Conservation (phyloP, 2,888 invertebrate species). For the Euplagia quadripunctaria region DNA sequence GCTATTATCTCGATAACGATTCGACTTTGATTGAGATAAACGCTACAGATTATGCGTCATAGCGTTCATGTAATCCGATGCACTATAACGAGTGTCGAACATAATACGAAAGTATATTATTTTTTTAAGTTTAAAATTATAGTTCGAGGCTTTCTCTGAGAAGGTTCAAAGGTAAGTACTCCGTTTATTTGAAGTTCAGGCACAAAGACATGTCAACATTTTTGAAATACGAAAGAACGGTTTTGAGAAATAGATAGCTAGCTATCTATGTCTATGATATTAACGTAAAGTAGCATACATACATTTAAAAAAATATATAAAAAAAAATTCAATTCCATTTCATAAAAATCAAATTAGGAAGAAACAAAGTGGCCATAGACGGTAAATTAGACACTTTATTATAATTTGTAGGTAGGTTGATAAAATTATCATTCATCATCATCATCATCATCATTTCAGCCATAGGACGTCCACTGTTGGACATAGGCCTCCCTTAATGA, state of each 20-base stretch:
- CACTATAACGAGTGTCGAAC: constrained; percentile 2
- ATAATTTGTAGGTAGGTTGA: too few relatives aligned
- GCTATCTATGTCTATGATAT: neutral
- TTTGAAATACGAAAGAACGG: neutral
- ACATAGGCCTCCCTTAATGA: too few relatives aligned
- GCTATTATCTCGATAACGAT: constrained; percentile 45
- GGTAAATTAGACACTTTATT: too few relatives aligned
- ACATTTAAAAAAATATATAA: too few relatives aligned
- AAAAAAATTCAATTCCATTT: too few relatives aligned
- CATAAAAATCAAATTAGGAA: too few relatives aligned
- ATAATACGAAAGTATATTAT: neutral
- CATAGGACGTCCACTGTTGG: too few relatives aligned
- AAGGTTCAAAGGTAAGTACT: neutral
- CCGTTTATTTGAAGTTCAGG: neutral
- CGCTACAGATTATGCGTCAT: constrained; percentile 45
- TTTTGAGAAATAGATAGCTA: neutral
- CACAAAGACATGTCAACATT: neutral
- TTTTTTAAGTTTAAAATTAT: constrained; percentile 2
- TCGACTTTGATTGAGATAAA: constrained; percentile 54
- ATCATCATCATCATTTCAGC: too few relatives aligned
- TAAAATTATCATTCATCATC: too few relatives aligned
- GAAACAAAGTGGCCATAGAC: too few relatives aligned
- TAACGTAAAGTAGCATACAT: too few relatives aligned
- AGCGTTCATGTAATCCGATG: constrained; percentile 11
- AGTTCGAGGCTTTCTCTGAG: neutral